Evolutionary conservation across 2,888 invertebrate species (phyloP).

Genomic region (Phania funesta): DNA sequence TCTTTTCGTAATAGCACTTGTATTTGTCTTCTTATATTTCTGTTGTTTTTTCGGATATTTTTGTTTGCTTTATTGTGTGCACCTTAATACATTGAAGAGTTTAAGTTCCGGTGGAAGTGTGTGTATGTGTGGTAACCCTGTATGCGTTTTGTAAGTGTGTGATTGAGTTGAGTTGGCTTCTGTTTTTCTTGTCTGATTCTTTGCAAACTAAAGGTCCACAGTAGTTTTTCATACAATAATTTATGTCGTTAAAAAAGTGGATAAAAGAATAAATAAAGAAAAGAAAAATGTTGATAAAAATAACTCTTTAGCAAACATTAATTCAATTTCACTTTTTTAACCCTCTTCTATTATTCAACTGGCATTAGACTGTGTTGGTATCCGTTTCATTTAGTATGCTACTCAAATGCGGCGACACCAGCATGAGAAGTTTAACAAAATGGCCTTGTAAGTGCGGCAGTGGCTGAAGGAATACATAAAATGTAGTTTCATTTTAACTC

Average conservation of each 20-base stretch:
- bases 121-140: neutral
- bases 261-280: neutral
- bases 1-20: constrained; percentile 35
- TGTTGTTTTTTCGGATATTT: neutral
- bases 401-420: neutral
- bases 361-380: neutral
- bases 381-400: neutral
- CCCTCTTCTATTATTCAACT: constrained; percentile 25
- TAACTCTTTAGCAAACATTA: constrained; percentile 64
- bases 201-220: constrained; percentile 27
- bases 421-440: neutral
- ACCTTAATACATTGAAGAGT: constrained; percentile 47
- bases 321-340: constrained; percentile 50
- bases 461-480: neutral
- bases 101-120: constrained; percentile 28
- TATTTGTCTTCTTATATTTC: constrained; percentile 1
- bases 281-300: constrained; percentile 42
- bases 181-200: neutral
- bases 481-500: constrained; percentile 24
- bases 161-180: constrained; percentile 14
- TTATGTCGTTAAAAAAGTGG: constrained; percentile 13
- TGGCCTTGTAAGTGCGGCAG: neutral
- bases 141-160: constrained; percentile 10
- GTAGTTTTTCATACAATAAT: constrained; percentile 39
- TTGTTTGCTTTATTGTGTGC: constrained; percentile 37